Conservation (phyloP, 53 echinoderm and acorn worm species). For the Zoroaster sp. region DNA sequence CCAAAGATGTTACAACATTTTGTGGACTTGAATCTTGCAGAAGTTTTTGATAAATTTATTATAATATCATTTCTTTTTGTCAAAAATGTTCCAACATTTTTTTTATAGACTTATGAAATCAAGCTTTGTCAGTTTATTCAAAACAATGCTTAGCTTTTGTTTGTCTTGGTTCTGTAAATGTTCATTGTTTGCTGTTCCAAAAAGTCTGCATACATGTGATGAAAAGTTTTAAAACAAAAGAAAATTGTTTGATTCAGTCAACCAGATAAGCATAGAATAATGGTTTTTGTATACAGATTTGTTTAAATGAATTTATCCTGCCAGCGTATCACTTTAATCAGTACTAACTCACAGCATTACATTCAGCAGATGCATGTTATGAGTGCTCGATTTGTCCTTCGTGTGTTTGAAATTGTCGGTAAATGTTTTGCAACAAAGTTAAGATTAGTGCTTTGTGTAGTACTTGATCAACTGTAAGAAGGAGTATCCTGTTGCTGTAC, state of each 20-base stretch:
- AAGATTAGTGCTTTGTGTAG: too few relatives aligned
- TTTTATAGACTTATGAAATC: too few relatives aligned
- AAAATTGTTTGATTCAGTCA: neutral
- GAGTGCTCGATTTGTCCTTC: conserved; percentile 15
- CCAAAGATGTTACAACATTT: too few relatives aligned
- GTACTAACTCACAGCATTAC: neutral
- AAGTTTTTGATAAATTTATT: too few relatives aligned
- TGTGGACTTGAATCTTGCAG: too few relatives aligned
- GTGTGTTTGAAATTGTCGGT: neutral
- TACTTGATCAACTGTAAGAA: too few relatives aligned
- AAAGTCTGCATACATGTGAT: neutral
- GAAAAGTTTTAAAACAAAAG: neutral
- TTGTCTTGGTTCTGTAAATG: neutral
- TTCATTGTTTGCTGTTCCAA: neutral
- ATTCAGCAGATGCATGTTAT: conserved; percentile 19
- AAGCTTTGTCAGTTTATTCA: neutral
- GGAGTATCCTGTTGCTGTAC: too few relatives aligned
- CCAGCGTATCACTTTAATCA: neutral
- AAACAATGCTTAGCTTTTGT: neutral
- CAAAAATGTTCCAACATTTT: too few relatives aligned
- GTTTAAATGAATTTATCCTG: neutral
- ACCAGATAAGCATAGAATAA: neutral
- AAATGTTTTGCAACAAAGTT: too few relatives aligned
- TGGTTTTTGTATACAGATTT: too few relatives aligned
- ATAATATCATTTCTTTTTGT: too few relatives aligned